phyloP scores from a whole-genome alignment of 2,797 vertebrate species.

The Crenichthys baileyi region DNA sequence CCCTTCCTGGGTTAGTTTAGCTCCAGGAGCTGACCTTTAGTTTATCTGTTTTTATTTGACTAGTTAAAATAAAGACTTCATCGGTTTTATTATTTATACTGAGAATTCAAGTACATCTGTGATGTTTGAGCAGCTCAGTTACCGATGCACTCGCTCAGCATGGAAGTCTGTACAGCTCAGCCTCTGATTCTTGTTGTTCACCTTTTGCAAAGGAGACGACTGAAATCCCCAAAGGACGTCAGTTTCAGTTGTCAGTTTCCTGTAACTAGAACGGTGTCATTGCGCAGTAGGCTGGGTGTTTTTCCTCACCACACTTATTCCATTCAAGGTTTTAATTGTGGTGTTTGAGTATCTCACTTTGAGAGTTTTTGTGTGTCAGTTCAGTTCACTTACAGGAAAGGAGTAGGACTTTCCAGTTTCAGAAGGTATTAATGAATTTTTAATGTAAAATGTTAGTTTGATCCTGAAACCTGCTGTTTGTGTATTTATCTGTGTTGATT shows the following conservation, averaged over 20 bases:
- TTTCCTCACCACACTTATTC: conserved; percentile 55
- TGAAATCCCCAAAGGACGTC: conserved; percentile 58
- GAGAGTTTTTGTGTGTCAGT: conserved; percentile 42
- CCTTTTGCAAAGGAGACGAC: conserved; percentile 13
- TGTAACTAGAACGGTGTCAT: conserved; percentile 35
- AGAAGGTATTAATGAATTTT: conserved; percentile 8
- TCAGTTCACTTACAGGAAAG: conserved; percentile 26
- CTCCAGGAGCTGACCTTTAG: not conserved
- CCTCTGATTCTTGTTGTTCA: not conserved
- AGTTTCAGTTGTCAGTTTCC: conserved; percentile 54
- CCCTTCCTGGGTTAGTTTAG: conserved; percentile 4
- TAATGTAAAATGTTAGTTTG: conserved; percentile 5
- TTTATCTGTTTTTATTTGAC: not conserved
- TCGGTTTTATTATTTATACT: conserved; percentile 27
- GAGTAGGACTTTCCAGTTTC: conserved; percentile 30
- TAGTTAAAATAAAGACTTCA: not conserved
- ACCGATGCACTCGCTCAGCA: conserved; percentile 5
- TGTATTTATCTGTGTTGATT: not conserved
- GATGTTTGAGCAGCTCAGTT: conserved; percentile 16
- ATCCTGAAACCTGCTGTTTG: not conserved
- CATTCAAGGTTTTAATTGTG: conserved; percentile 42
- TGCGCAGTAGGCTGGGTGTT: conserved; percentile 39
- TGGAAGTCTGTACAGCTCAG: conserved; percentile 16
- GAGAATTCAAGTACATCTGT: conserved; percentile 20
- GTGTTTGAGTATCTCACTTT: conserved; percentile 58